Evolutionary conservation across 2,797 vertebrate species (phyloP), one percentile per base, ranked within the genome.

Genomic region (Lepidocolaptes lacrymiger): DNA sequence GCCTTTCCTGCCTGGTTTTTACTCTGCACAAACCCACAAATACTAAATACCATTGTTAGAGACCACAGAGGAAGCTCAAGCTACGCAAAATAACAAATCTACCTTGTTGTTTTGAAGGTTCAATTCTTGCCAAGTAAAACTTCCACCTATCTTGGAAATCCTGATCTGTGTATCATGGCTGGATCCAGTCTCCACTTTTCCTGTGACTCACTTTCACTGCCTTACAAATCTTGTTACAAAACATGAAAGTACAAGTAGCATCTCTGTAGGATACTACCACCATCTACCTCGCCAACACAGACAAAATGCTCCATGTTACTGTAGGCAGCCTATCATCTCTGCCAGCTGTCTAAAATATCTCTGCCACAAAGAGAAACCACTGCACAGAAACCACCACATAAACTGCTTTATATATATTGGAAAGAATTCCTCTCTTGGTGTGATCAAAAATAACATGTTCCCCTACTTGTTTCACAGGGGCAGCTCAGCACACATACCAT

Each of bases 251-350:
- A 55, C 21, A 43, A 41, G 34, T 7, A 39, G 52, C 27, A 66
- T 43, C 67, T 86, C 62, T 3, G 0, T 56, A 44, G 78, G 66
- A 68, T 46, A 43, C 14, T 10, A 28, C 5, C 17, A 64, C 24
- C 2, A 0, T 14, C 30, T 46, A 43, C 68, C 71, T 74, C 1
- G 2, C 39, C 49, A 77, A 36, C 1, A 2, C 0, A 3, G 36
- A 49, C 28, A 34, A 36, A 79, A 61, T 1, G 14, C 5, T 75
- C 67, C 34, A 14, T 55, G 58, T 49, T 41, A 64, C 19, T 75
- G 8, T 1, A 44, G 10, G 66, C 41, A 88, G 36, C 12, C 46
- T 49, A 37, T 23, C 26, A 71, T 27, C n/a, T 73, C 68, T 7
- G 3, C 12, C 54, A 73, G 27, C 12, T 46, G 7, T 8, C 34